phyloP scores from a whole-genome alignment of 2,888 invertebrate species.

The Zygogramma bicolorata region DNA sequence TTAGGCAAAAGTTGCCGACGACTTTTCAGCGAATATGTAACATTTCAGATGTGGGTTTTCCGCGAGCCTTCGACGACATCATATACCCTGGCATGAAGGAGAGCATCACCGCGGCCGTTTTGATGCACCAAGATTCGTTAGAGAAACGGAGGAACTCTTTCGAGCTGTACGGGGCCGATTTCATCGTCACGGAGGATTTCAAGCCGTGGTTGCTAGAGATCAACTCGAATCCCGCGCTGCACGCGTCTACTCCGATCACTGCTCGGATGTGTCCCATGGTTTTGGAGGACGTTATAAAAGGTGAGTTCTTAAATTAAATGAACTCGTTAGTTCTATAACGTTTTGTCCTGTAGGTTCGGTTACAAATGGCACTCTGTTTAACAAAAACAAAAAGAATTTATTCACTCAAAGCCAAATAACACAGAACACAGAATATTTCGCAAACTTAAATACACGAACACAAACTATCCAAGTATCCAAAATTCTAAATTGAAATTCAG shows the following conservation, averaged over 20 bases:
- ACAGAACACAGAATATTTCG: no score
- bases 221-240: slow-evolving; percentile 89
- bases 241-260: slow-evolving; percentile 85
- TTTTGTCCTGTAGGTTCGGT: no score
- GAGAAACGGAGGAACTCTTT: slow-evolving; percentile 80
- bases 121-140: slow-evolving; percentile 82
- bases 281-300: slow-evolving; percentile 88
- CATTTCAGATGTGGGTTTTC: slow-evolving; percentile 68
- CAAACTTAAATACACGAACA: no score
- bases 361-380: no score
- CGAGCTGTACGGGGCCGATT: slow-evolving; percentile 93
- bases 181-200: slow-evolving; percentile 87
- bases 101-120: slow-evolving; percentile 82
- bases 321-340: no score
- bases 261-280: slow-evolving; percentile 84
- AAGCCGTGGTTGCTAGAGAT: slow-evolving; percentile 92
- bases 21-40: neutral
- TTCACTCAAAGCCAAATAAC: no score
- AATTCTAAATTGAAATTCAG: no score
- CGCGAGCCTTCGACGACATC: slow-evolving; percentile 76
- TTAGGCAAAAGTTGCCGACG: no score
- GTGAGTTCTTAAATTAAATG: slow-evolving; percentile 66
- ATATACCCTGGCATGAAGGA: slow-evolving; percentile 90
- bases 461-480: no score
- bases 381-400: no score